phyloP scores from a whole-genome alignment of 2,888 invertebrate species.

The Tetragnatha montana region DNA sequence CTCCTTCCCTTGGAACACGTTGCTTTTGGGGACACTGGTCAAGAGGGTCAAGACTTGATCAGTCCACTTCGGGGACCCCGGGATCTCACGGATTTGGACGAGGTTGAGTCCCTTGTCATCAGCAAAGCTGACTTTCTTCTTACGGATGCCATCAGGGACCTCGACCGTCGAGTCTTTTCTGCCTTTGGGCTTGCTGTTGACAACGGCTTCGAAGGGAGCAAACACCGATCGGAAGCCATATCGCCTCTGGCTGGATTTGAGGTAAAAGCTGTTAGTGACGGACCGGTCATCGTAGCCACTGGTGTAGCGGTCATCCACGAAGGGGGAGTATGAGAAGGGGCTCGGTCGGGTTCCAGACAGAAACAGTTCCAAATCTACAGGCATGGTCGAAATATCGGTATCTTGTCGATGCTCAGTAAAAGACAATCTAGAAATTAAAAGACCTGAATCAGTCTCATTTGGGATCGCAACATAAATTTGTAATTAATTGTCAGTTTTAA shows the following conservation, averaged over 20 bases:
- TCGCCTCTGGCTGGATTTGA: background rate
- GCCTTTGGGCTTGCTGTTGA: background rate
- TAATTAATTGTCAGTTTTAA: too few relatives aligned
- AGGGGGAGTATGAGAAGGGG: constrained; percentile 24
- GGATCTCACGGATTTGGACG: constrained; percentile 59
- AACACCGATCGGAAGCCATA: constrained; percentile 25
- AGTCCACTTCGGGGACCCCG: constrained; percentile 32
- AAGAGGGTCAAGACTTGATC: constrained; percentile 32
- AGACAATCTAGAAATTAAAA: constrained; percentile 33
- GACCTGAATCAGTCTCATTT: background rate
- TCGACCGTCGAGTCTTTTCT: background rate
- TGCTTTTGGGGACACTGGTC: background rate
- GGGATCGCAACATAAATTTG: too few relatives aligned
- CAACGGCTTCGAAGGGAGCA: background rate
- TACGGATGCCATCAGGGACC: background rate
- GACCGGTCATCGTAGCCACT: constrained; percentile 1
- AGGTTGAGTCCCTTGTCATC: constrained; percentile 57
- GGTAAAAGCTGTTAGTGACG: constrained; percentile 14
- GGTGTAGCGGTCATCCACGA: constrained; percentile 24
- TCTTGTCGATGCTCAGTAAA: background rate
- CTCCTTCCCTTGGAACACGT: constrained; percentile 16
- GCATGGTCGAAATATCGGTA: constrained; percentile 40
- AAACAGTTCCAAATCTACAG: constrained; percentile 63
- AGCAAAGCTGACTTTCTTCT: constrained; percentile 63
- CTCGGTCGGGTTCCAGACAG: constrained; percentile 18